These are phyloP conservation scores for Narcine bancroftii DNA, from an alignment of 2,113 vertebrate species.

Conservation along the genomic window DNA sequence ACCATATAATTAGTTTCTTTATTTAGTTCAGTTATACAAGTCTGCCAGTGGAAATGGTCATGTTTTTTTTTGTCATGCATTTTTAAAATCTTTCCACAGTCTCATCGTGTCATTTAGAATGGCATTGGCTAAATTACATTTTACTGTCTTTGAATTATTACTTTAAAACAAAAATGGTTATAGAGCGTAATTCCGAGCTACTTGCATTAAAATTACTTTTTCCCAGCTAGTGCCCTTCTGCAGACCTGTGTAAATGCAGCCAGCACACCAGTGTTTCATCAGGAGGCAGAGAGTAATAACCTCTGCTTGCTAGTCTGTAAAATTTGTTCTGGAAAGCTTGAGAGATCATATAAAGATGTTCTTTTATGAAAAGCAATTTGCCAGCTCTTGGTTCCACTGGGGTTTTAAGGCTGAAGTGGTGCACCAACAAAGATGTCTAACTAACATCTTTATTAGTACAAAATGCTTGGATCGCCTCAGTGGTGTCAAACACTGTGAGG, in stretches of 20 bases:
- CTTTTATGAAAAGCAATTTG: background rate
- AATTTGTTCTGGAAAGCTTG: background rate
- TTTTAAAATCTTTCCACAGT: background rate
- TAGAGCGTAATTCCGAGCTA: background rate
- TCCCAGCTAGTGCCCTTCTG: background rate
- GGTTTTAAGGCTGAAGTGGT: background rate
- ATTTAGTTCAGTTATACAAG: too few relatives aligned
- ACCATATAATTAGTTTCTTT: background rate
- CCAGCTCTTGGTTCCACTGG: background rate
- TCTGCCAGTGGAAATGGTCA: background rate
- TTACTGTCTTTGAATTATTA: background rate
- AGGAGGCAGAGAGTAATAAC: background rate
- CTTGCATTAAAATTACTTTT: background rate
- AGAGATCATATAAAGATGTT: constrained; percentile 20
- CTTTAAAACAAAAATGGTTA: background rate
- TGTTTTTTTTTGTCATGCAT: background rate
- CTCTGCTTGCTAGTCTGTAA: background rate
- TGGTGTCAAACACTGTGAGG: background rate
- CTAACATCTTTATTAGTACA: background rate
- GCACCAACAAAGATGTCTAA: background rate
- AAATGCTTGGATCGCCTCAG: background rate
- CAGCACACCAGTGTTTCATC: background rate
- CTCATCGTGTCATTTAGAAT: background rate
- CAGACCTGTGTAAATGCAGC: background rate
- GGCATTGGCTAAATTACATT: background rate